A percentile compares a stretch with the other conserved stretches of the same genome.
Evolutionary conservation across 2,797 vertebrate genomes (phyloP).

Genomic region (Cryptoblepharus egeriae): DNA sequence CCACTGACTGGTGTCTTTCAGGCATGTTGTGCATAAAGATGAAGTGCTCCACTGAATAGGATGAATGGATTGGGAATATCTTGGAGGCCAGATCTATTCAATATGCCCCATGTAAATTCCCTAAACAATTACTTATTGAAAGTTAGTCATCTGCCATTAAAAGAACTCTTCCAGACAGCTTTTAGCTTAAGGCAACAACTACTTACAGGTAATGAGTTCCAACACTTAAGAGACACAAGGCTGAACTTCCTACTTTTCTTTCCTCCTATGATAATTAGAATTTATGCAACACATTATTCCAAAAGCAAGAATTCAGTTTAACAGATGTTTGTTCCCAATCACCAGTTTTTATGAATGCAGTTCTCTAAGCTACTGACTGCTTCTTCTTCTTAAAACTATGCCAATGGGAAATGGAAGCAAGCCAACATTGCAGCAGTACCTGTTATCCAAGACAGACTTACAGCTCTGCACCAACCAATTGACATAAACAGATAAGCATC

Average conservation of each 20-base stretch:
- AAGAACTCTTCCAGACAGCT: background rate
- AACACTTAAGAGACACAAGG: background rate
- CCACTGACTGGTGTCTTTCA: background rate
- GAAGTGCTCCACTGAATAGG: background rate
- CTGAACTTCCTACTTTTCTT: background rate
- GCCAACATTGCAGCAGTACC: constrained; percentile 30
- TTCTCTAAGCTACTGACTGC: background rate
- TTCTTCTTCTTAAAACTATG: background rate
- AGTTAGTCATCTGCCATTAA: background rate
- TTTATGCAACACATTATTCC: background rate
- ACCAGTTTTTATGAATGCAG: background rate
- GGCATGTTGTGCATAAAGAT: no score
- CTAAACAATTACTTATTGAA: background rate
- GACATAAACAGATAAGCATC: no score
- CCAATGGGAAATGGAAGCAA: constrained; percentile 8
- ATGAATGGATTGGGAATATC: no score
- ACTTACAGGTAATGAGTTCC: background rate
- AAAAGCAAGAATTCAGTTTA: background rate
- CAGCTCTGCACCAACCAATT: no score
- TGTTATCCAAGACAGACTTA: constrained; percentile 41
- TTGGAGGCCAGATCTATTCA: background rate
- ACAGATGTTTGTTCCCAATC: background rate
- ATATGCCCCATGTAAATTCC: background rate
- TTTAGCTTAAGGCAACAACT: background rate
- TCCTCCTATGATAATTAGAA: background rate